Evolutionary conservation across 2,797 vertebrate species (phyloP), one percentile per base, ranked within the genome.

Genomic region (Liasis olivaceus): DNA sequence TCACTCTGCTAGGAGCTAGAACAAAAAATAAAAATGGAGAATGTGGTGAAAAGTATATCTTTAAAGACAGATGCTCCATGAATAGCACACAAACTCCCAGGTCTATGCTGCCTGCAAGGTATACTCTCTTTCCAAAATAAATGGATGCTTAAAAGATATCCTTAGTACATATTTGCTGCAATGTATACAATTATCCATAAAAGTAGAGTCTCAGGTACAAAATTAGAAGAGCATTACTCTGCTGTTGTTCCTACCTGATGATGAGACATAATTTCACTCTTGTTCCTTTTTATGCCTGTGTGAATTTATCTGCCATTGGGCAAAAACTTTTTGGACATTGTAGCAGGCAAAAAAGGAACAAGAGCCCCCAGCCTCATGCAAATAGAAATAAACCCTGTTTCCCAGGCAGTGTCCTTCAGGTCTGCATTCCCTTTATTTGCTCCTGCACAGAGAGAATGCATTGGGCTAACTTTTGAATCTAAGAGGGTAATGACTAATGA

Each of bases 1-100:
- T 92, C 92, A 95, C 94, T 84, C 92, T 93, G 89, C 92, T 94
- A 87, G 95, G 92, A 94, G 92, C 95, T 95, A 64, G 11, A 91
- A 87, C 11, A 81, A 3, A 89, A 81, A 81, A 42, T 36, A 42
- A 64, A 42, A 90, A 92, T 36, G 15, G 62, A 92, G 36, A 59
- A 20, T 28, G 56, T 81, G n/a, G 15, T 26, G 15, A 84, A 84
- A 64, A 26, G 13, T 88, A 84, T 85, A 86, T 20, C 36, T 15
- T 63, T 58, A 62, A 62, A 58, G 22, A 26, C 26, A 77, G 31
- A 81, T 87, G 66, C 56, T 7, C 24, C 17, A 87, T 2, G 26
- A 4, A 12, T 31, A 31, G 26, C 13, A 36, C 0, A 14, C 13
- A 31, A 1, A 13, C 15, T 1, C 11, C 28, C 63, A 9, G 2